These are phyloP conservation scores for Sphaerodactylus townsendi DNA, from an alignment of 2,113 vertebrate genomes.

Conservation along the genomic window DNA sequence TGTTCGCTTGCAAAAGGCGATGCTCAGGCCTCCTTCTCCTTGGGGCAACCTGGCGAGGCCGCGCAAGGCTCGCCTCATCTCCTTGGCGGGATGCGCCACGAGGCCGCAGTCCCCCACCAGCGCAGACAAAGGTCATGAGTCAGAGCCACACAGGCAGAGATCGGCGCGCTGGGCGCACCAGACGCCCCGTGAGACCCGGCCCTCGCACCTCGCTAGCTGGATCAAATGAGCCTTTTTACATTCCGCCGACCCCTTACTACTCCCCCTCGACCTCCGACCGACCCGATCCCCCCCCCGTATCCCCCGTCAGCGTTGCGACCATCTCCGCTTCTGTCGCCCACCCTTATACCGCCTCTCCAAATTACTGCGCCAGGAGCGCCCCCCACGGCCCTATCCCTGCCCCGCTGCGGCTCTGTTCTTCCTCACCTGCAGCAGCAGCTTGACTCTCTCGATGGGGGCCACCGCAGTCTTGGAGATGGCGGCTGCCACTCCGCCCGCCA, in stretches of 20 bases:
- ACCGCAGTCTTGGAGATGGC: conserved; percentile 88
- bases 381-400: neutral
- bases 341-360: conserved; percentile 44
- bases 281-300: neutral
- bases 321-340: neutral
- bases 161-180: neutral
- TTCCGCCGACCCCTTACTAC: neutral
- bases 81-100: neutral
- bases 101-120: neutral
- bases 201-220: neutral
- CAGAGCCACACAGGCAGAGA: neutral
- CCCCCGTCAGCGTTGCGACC: neutral
- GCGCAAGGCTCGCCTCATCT: rapidly evolving
- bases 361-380: conserved; percentile 50
- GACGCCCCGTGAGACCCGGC: too few species aligned
- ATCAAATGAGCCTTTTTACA: too few species aligned
- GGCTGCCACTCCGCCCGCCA: conserved; percentile 85
- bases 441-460: conserved; percentile 86
- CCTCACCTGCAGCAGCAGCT: conserved; percentile 83
- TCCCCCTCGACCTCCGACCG: neutral
- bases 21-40: conserved; percentile 22
- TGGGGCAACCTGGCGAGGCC: conserved; percentile 54
- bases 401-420: neutral
- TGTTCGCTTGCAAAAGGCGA: too few species aligned
- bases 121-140: neutral